phyloP scores from a whole-genome alignment of 2,113 vertebrate species.

The Thermophis baileyi region DNA sequence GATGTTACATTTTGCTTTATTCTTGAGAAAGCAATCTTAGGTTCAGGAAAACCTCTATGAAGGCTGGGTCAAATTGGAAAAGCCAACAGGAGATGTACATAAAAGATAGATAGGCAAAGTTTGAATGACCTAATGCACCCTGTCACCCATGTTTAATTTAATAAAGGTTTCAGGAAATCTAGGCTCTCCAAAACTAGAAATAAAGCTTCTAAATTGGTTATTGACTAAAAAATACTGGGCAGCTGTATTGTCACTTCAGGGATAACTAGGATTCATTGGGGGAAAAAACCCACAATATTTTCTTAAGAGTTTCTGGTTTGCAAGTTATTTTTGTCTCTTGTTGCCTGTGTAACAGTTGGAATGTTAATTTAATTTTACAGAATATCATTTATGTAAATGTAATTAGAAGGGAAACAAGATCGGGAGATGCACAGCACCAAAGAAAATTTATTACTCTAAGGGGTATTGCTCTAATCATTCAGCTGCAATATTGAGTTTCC shows the following conservation, averaged over 20 bases:
- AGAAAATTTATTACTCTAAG: slow-evolving; percentile 93
- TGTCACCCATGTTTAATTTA: slow-evolving; percentile 51
- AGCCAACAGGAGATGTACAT: slow-evolving; percentile 33
- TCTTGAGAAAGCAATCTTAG: neutral
- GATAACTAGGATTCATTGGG: slow-evolving; percentile 56
- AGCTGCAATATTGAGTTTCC: slow-evolving; percentile 98
- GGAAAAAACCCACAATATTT: slow-evolving; percentile 58
- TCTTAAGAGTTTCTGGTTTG: slow-evolving; percentile 71
- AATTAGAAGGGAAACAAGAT: slow-evolving; percentile 96
- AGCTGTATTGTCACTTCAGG: slow-evolving; percentile 54
- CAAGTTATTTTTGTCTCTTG: slow-evolving; percentile 80
- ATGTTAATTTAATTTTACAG: slow-evolving; percentile 90
- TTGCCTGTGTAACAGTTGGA: slow-evolving; percentile 78
- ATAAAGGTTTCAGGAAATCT: slow-evolving; percentile 46
- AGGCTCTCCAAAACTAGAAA: slow-evolving; percentile 49
- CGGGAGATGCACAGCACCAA: slow-evolving; percentile 82
- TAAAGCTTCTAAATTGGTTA: slow-evolving; percentile 40
- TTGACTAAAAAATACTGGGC: slow-evolving; percentile 54
- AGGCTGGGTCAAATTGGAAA: neutral
- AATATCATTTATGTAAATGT: slow-evolving; percentile 99
- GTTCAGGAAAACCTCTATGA: neutral
- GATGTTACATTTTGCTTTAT: neutral
- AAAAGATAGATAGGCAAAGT: slow-evolving; percentile 16
- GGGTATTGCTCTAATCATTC: slow-evolving; percentile 96
- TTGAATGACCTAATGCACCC: slow-evolving; percentile 36